A percentile compares a stretch with the other conserved stretches of the same genome.
Conservation (phyloP, 1,140 invertebrate species). For the Pseudomyrmex dendroicus region DNA sequence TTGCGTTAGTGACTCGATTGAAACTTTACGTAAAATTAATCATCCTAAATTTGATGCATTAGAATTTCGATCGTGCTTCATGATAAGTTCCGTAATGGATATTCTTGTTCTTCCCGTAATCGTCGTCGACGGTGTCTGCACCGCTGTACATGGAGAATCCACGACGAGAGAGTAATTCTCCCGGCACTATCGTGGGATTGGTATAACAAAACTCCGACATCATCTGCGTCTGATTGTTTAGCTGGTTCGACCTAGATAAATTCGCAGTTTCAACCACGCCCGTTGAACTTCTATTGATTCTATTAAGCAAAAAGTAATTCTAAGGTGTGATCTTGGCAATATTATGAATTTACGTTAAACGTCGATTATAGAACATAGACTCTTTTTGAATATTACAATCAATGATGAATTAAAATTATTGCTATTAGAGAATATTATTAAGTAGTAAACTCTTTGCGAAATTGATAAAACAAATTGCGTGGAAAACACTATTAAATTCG, state of each 20-base stretch:
- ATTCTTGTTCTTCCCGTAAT: constrained; percentile 68
- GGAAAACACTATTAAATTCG: constrained; percentile 1
- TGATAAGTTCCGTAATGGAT: constrained; percentile 62
- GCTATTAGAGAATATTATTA: too few species aligned
- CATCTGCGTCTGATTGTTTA: constrained; percentile 77
- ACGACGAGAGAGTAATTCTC: constrained; percentile 79
- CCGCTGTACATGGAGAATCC: constrained; percentile 82
- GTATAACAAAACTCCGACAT: constrained; percentile 82
- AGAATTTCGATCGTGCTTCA: constrained; percentile 79
- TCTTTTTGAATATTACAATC: too few species aligned
- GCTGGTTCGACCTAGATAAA: constrained; percentile 79
- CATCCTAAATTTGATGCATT: constrained; percentile 12
- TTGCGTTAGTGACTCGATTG: neutral
- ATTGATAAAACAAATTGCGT: too few species aligned
- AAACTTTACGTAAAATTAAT: neutral
- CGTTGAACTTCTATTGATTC: neutral
- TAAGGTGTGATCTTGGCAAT: neutral
- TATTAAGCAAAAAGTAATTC: constrained; percentile 15
- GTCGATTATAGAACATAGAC: neutral
- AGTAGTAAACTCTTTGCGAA: too few species aligned
- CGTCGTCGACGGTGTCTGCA: constrained; percentile 70
- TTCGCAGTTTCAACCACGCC: constrained; percentile 26
- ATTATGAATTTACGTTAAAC: neutral
- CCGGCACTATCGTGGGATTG: constrained; percentile 81
- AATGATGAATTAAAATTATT: too few species aligned